Conservation (phyloP, 2,113 vertebrate genomes). For the Mandrillus leucophaeus region DNA sequence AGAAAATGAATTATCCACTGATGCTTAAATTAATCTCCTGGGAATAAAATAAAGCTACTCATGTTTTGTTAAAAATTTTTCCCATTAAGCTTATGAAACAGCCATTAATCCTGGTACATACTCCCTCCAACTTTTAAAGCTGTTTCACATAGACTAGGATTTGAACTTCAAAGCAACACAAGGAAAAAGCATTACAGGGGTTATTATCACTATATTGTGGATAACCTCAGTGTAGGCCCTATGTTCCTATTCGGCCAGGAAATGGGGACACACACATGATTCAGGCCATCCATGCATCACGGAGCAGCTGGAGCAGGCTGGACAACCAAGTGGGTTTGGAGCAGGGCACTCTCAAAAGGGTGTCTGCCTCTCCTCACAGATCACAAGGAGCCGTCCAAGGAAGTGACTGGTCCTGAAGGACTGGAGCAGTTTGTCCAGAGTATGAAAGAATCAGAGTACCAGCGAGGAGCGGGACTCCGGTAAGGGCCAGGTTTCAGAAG, state of each 20-base stretch:
- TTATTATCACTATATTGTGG: not conserved
- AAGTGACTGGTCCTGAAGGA: not conserved
- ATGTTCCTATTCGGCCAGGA: not conserved
- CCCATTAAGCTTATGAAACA: not conserved
- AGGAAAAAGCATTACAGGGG: not conserved
- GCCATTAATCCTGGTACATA: not conserved
- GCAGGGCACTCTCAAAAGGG: not conserved
- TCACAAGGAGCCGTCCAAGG: not conserved
- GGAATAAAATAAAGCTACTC: conserved; percentile 17
- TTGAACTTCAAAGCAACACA: not conserved
- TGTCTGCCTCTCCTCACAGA: not conserved
- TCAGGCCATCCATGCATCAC: not conserved
- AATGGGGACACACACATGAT: not conserved
- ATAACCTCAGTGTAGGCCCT: not conserved
- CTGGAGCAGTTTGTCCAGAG: not conserved
- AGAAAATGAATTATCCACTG: not conserved
- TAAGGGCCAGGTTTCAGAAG: not conserved
- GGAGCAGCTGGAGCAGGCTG: not conserved
- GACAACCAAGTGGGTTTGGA: not conserved
- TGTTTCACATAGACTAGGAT: not conserved
- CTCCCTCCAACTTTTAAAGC: not conserved
- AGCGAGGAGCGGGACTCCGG: not conserved
- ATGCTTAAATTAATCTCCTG: not conserved
- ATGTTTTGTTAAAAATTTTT: not conserved
- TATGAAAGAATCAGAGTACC: not conserved